Conservation (phyloP, 2,113 vertebrate species). For the Neolamprologus sp. region DNA sequence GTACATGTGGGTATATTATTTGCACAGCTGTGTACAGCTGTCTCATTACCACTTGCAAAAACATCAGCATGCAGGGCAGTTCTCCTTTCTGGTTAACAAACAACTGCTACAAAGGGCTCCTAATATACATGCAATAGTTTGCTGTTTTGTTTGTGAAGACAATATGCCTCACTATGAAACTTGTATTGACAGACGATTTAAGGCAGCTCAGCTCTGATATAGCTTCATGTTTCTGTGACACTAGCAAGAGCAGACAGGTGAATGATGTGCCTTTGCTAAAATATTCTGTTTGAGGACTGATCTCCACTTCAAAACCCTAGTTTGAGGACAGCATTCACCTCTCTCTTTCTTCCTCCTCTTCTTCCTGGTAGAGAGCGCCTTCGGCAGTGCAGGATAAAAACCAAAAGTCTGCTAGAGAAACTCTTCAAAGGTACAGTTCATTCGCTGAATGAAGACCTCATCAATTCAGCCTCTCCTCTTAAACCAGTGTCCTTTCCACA, state of each 20-base stretch:
- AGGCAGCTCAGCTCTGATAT: conserved; percentile 25
- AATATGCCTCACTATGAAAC: not conserved
- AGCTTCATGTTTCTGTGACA: conserved; percentile 14
- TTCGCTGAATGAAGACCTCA: conserved; percentile 7
- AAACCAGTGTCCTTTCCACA: conserved; percentile 9
- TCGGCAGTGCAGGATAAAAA: conserved; percentile 21
- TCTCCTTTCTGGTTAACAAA: conserved; percentile 20
- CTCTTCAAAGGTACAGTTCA: conserved; percentile 53
- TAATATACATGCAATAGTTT: not conserved
- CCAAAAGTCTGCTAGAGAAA: conserved; percentile 33
- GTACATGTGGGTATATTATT: conserved; percentile 41
- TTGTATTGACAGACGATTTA: not conserved
- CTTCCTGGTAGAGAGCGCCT: conserved; percentile 9
- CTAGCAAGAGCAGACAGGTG: conserved; percentile 36
- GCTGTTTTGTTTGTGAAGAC: not conserved
- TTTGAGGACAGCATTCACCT: conserved; percentile 40
- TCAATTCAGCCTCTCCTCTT: conserved; percentile 6
- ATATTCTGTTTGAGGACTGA: conserved; percentile 65
- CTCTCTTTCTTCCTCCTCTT: conserved; percentile 18
- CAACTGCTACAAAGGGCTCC: not conserved
- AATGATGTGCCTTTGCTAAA: conserved; percentile 49
- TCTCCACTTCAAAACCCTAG: conserved; percentile 57
- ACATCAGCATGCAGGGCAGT: conserved; percentile 10
- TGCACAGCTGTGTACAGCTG: conserved; percentile 52
- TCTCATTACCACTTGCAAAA: conserved; percentile 41